Evolutionary conservation across 2,113 vertebrate genomes (phyloP), one percentile per base, ranked within the genome.

Genomic region (Eclectus roratus): DNA sequence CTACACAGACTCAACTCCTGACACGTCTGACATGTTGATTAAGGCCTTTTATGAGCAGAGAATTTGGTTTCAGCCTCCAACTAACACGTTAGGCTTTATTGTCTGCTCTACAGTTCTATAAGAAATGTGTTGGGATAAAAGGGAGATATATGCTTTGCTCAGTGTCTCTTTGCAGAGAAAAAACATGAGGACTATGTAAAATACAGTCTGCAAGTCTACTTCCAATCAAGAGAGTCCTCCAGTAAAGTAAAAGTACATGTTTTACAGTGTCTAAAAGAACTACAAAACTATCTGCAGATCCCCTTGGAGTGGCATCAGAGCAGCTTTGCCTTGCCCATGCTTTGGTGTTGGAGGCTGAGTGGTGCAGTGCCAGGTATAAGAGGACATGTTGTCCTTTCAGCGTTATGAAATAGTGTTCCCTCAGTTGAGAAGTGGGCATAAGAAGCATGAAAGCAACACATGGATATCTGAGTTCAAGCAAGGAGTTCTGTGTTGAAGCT

Each of bases 361-460:
- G 6, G 6, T 0, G 1, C 8, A 35, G 9, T 2, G 1, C 21
- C 1, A 1, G 4, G 3, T 24, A 12, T 3, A 17, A 17, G 6
- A n/a, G 7, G 20, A 47, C 0, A 0, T 12, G 5, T 1, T 46
- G 19, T 41, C 17, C 43, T 68, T 35, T 33, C 29, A 29, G 3
- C 33, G 9, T 5, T 8, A 7, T 21, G 44, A 61, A 84, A 70
- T 39, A 39, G 19, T 27, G 17, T 8, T 77, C 29, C 21, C 25
- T 55, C 21, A 20, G 9, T 0, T 88, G n/a, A 6, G 20, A 63
- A 14, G 6, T 13, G 4, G 11, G 8, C 6, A 39, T 2, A 11
- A 52, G 28, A 64, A 52, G n/a, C 1, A 0, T 41, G 41, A 61
- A 71, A 81, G 7, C 21, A 72, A 76, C 20, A 18, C 14, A 55